These are phyloP conservation scores for Oxyruncus cristatus DNA, from an alignment of 2,113 vertebrate species.

Conservation along the genomic window DNA sequence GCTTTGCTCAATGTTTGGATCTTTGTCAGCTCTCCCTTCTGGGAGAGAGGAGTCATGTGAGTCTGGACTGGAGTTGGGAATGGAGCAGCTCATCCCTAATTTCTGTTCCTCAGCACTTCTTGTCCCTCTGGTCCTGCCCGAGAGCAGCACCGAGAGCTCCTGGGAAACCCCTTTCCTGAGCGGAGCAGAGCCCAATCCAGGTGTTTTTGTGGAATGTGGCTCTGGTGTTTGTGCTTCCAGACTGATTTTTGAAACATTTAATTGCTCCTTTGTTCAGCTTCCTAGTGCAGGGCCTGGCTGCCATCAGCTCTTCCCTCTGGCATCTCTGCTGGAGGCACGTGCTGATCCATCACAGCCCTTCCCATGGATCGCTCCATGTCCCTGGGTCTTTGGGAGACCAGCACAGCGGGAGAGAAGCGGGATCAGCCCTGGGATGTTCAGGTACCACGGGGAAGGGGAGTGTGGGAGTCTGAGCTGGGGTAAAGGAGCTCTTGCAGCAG, in stretches of 20 bases:
- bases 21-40: background rate
- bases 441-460: background rate
- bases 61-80: rapidly evolving
- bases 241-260: rapidly evolving
- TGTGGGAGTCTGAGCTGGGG: background rate
- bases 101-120: background rate
- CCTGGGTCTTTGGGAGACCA: background rate
- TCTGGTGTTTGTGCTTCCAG: background rate
- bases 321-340: background rate
- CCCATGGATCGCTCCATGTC: background rate
- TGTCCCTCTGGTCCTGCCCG: background rate
- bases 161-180: background rate
- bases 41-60: background rate
- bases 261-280: background rate
- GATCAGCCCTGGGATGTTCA: background rate
- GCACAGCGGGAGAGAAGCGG: background rate
- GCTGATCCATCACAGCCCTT: background rate
- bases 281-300: background rate
- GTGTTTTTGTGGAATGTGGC: background rate
- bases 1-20: rapidly evolving
- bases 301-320: background rate
- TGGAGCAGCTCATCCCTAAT: rapidly evolving
- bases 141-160: rapidly evolving
- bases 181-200: background rate
- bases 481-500: background rate